phyloP scores from a whole-genome alignment of 2,113 vertebrate species.

The Harpagus bidentatus region DNA sequence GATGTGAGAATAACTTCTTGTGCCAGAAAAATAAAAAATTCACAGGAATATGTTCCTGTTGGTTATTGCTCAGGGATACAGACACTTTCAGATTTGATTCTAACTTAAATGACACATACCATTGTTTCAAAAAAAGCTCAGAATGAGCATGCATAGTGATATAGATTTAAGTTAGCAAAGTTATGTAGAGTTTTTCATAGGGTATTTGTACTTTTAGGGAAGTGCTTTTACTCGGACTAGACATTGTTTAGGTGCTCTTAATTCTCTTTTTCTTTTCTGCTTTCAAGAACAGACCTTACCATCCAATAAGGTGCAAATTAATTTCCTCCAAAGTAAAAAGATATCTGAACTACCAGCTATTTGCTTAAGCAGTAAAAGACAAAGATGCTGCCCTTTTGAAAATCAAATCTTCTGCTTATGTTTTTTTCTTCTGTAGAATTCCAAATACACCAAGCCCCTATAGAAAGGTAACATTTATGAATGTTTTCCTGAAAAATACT shows the following conservation, averaged over 20 bases:
- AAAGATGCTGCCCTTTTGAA: background rate
- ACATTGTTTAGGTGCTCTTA: background rate
- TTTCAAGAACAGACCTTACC: background rate
- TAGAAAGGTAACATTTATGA: background rate
- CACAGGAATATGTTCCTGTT: conserved; percentile 38
- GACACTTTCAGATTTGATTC: background rate
- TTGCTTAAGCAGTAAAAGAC: background rate
- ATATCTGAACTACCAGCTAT: background rate
- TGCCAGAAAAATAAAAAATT: conserved; percentile 47
- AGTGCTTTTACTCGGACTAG: background rate
- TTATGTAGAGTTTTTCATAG: background rate
- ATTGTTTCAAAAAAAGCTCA: conserved; percentile 2
- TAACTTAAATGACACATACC: background rate
- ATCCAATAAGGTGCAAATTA: background rate
- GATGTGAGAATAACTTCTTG: conserved; percentile 31
- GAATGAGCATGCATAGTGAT: background rate
- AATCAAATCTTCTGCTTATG: background rate
- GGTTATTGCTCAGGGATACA: conserved; percentile 32
- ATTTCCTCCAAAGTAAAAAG: background rate
- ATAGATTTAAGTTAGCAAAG: background rate
- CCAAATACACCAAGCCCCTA: background rate
- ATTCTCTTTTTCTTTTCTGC: background rate
- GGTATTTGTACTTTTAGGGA: background rate
- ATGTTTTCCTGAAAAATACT: background rate
- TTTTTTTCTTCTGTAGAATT: background rate